Evolutionary conservation across 2,888 invertebrate genomes (phyloP).

Genomic region (Lampropteryx suffumata): DNA sequence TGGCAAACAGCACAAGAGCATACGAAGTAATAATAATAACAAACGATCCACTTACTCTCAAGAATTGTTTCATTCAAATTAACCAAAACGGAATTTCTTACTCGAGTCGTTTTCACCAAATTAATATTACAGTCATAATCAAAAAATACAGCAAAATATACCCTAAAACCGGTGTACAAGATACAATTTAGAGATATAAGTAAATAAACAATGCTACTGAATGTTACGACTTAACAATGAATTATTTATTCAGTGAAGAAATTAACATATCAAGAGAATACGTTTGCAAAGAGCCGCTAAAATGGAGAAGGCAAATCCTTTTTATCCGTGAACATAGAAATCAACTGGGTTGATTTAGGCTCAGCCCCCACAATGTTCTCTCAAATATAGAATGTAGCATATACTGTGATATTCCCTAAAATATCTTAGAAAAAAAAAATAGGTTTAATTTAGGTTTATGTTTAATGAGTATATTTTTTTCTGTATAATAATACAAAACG

Average conservation of each 20-base stretch:
- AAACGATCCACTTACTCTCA: slow-evolving; percentile 2
- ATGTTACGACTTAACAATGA: slow-evolving; percentile 75
- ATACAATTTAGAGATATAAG: slow-evolving; percentile 33
- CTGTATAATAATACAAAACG: too few species aligned
- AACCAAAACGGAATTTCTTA: slow-evolving; percentile 44
- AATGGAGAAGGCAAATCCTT: slow-evolving; percentile 21
- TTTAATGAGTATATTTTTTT: too few species aligned
- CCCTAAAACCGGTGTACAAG: slow-evolving; percentile 40
- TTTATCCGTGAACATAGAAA: neutral
- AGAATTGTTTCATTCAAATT: slow-evolving; percentile 33
- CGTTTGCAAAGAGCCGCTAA: slow-evolving; percentile 14
- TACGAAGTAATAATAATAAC: neutral
- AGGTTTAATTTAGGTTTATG: too few species aligned
- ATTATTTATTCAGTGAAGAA: slow-evolving; percentile 78
- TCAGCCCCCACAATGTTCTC: neutral
- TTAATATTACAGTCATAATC: slow-evolving; percentile 10
- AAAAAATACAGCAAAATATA: slow-evolving; percentile 34
- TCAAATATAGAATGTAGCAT: too few species aligned
- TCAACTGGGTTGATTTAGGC: neutral
- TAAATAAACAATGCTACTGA: slow-evolving; percentile 60
- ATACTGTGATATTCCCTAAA: too few species aligned
- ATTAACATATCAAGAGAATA: slow-evolving; percentile 77
- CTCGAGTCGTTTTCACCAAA: slow-evolving; percentile 32
- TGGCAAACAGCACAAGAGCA: too few species aligned
- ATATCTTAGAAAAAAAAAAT: too few species aligned